Percentiles rank a stretch among this genome's conserved stretches.
These are phyloP conservation scores for Metallyticus violacea DNA, from an alignment of 2,888 invertebrate species.

Conservation along the genomic window DNA sequence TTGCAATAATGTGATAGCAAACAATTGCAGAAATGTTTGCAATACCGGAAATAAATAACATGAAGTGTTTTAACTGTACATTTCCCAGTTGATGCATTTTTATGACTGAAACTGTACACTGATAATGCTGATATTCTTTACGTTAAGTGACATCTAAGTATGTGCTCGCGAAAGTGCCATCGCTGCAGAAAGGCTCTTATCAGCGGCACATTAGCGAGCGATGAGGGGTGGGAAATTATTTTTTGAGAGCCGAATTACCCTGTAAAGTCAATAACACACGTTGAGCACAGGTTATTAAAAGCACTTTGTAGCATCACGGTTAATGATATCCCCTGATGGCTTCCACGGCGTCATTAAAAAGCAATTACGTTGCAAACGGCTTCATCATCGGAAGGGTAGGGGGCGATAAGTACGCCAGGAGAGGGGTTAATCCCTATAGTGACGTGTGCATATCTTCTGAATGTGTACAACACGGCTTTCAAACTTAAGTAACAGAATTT, in stretches of 20 bases:
- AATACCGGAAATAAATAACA: too few species aligned
- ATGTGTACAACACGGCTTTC: too few species aligned
- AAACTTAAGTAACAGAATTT: background rate
- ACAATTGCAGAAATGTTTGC: too few species aligned
- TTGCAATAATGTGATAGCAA: too few species aligned
- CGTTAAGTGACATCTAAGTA: too few species aligned
- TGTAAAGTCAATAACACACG: background rate
- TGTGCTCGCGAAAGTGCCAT: too few species aligned
- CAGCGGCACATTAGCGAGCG: background rate
- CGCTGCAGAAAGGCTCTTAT: too few species aligned
- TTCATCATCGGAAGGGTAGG: background rate
- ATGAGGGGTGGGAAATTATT: background rate
- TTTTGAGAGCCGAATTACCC: background rate
- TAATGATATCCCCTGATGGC: slow-evolving; percentile 3
- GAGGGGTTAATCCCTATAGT: background rate
- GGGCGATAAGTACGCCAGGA: background rate
- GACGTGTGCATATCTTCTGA: background rate
- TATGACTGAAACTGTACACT: too few species aligned
- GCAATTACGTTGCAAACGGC: slow-evolving; percentile 29
- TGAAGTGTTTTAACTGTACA: too few species aligned
- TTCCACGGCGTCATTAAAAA: slow-evolving; percentile 25
- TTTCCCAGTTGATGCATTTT: too few species aligned
- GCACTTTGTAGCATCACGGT: slow-evolving; percentile 8
- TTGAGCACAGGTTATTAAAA: background rate
- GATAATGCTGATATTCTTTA: too few species aligned